Evolutionary conservation across 1,140 invertebrate species (phyloP).

Genomic region (Odontomachus brunneus): DNA sequence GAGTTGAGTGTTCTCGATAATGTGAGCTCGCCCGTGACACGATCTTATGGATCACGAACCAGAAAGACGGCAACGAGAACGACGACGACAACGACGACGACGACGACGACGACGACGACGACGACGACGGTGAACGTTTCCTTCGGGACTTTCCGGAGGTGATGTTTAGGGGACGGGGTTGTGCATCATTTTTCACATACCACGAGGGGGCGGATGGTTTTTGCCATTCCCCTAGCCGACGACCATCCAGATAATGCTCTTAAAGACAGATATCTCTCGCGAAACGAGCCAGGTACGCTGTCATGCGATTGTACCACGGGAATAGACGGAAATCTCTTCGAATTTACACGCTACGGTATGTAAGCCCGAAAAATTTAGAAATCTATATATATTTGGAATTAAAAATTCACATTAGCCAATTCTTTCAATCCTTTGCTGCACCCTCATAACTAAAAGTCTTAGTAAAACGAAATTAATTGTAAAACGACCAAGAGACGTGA

Average conservation of each 20-base stretch:
- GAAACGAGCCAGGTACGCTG: constrained; percentile 78
- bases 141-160: constrained; percentile 79
- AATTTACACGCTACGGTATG: constrained; percentile 1
- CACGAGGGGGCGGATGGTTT: constrained; percentile 83
- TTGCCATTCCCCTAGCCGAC: constrained; percentile 78
- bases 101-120: constrained; percentile 68
- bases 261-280: constrained; percentile 84
- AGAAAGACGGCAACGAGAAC: constrained; percentile 41
- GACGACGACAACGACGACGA: no score
- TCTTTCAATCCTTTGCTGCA: not conserved
- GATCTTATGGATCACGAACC: constrained; percentile 64
- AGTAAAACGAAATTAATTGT: no score
- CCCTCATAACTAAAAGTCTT: no score
- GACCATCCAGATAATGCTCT: constrained; percentile 84
- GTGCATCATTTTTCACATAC: constrained; percentile 85
- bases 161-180: constrained; percentile 79
- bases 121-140: constrained; percentile 74
- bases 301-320: constrained; percentile 22
- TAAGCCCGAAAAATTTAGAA: not conserved
- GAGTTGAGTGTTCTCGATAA: constrained; percentile 81
- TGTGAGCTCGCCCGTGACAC: constrained; percentile 76
- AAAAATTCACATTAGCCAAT: not conserved
- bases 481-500: no score
- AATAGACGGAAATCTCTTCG: constrained; percentile 12
- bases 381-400: no score